Base-by-base conservation (phyloP, 2,113 vertebrate species). In the Ochotona curzoniae region DNA sequence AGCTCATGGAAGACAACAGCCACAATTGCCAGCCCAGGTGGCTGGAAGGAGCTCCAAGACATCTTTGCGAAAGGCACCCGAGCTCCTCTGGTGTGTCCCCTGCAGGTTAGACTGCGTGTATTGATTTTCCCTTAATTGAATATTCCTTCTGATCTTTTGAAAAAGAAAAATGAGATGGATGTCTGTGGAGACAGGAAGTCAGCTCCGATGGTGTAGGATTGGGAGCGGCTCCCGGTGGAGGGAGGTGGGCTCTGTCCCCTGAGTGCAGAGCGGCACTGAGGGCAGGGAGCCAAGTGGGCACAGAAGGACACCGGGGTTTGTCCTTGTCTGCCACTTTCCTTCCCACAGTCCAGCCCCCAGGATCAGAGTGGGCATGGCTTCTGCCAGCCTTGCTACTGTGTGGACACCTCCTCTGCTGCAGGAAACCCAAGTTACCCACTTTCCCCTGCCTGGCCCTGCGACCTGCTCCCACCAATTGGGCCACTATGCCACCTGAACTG, bases 111-210 rank as follows among this genome's bases (percentile, higher is more conserved):
- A 57, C 44, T 5, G 49, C 21, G 6, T n/a, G n/a, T 83, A 97
- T 94, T 73, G 95, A 93, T 82, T 96, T 92, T 94, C 78, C 90
- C 86, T 54, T 74, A 91, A 87, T 94, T 89, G 84, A 90, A 92
- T 44, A 44, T 86, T 87, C 82, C 71, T 71, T 87, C 88, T 64
- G n/a, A 51, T 66, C 26, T 94, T 92, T 91, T 85, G 10, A 82
- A 75, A 75, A 82, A 82, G 66, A 83, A 92, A 93, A 81, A 85
- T 2, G 54, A 80, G 70, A 66, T 26, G 11, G 30, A 38, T 10
- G 5, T 17, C 1, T 0, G 12, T 28, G 73, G 88, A 94, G 91
- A 89, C 54, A 51, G 69, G 54, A 63, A 79, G 44, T 74, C 0
- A 3, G 78, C 38, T 28, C 78, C 44, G 73, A 74, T 0, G 18